Percentiles rank a stretch among this genome's conserved stretches.
These are phyloP conservation scores for Myiotriccus ornatus DNA, from an alignment of 2,797 vertebrate species.

Conservation along the genomic window DNA sequence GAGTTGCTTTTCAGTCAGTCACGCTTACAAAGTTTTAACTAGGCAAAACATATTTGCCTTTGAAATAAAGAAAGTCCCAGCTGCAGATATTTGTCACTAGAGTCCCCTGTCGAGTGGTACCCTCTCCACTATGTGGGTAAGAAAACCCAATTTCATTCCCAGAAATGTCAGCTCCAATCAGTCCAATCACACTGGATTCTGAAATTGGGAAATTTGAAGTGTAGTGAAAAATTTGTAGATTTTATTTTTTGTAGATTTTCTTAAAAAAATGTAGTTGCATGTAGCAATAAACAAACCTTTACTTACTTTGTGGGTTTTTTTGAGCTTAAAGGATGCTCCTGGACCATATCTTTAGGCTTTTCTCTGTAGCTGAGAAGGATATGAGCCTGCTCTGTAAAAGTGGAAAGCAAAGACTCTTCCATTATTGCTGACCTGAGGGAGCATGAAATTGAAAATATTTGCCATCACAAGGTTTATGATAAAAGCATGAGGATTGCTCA, in stretches of 20 bases:
- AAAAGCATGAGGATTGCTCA: neutral
- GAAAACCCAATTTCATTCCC: fast-evolving
- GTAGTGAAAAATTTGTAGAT: neutral
- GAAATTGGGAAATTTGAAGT: neutral
- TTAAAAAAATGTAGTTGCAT: neutral
- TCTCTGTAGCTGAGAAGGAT: neutral
- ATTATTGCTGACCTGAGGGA: conserved; percentile 21
- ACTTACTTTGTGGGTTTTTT: neutral
- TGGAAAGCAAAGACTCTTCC: neutral
- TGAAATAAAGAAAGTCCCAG: neutral
- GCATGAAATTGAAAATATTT: neutral
- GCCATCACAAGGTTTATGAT: neutral
- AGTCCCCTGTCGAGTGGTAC: neutral
- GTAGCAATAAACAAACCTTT: neutral
- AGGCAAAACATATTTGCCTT: neutral
- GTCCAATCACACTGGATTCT: neutral
- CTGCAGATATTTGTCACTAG: neutral
- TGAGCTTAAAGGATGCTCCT: neutral
- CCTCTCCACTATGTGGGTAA: neutral
- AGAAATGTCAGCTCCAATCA: neutral
- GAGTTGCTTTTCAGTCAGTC: neutral
- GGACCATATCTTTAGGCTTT: neutral
- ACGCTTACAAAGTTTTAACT: neutral
- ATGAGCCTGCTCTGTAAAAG: neutral
- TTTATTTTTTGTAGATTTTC: neutral